Base-by-base conservation (phyloP, 2,113 vertebrate genomes). In the Pollachius pollachius region DNA sequence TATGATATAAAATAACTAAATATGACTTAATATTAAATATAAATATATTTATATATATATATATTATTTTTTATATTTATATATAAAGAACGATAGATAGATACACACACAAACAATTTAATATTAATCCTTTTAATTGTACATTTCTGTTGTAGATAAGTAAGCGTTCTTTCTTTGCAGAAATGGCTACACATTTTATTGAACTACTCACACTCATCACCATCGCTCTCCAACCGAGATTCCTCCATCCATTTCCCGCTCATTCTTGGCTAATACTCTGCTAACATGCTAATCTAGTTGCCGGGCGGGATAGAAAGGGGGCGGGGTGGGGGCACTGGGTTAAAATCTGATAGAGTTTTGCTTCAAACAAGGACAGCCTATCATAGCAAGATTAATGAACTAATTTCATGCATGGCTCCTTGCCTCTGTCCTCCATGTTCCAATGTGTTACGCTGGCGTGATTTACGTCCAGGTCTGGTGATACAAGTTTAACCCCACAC, bases 331-430 rank as follows among this genome's bases (percentile, higher is more conserved):
- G 79, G 62, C 83, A 72, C 75, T 81, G 81, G 71, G 73, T 89
- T 89, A 87, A 87, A 81, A 85, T 88, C 88, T 85, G 86, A 88
- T 90, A 89, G 86, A 88, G 86, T 90, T 88, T 48, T 85, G 87
- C 84, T 87, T 85, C 85, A 89, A 91, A 89, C 89, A 90, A 89
- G 88, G 88, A 89, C 89, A 81, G 88, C 83, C 89, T 88, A 88
- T 89, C 84, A 89, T 86, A 74, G 88, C 87, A 89, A 90, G 88
- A 91, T 91, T 88, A 91, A 91, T 90, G 85, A 89, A 90, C 82
- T 89, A 81, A 91, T 91, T 90, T 91, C 90, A 90, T 88, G 88
- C 89, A 90, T 89, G 85, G 86, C 86, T 89, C 88, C 87, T 89
- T 88, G 90, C 80, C 84, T 84, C 87, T 91, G 89, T 89, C 87